These are phyloP conservation scores for Alca torda DNA, from an alignment of 2,797 vertebrate genomes.

Conservation along the genomic window DNA sequence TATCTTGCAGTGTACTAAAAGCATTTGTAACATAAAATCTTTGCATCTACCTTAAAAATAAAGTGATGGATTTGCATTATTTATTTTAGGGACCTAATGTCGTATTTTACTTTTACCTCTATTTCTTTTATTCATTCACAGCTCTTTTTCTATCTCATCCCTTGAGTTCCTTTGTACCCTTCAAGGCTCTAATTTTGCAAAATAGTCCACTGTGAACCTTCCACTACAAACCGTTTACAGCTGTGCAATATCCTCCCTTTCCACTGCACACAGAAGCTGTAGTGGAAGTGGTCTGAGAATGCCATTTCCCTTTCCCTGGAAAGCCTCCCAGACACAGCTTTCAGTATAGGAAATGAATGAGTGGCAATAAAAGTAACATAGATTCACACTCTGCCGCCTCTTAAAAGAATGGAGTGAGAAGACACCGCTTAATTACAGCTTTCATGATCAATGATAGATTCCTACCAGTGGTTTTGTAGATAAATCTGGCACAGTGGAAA, in stretches of 20 bases:
- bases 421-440: background rate
- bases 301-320: background rate
- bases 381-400: background rate
- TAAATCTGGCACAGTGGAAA: background rate
- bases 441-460: conserved; percentile 8
- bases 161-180: background rate
- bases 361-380: background rate
- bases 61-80: background rate
- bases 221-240: background rate
- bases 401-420: background rate
- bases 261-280: background rate
- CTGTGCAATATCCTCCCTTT: background rate
- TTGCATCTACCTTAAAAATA: background rate
- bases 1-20: background rate
- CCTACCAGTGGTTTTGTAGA: background rate
- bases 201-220: background rate
- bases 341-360: background rate
- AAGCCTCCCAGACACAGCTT: background rate
- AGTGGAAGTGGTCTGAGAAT: background rate
- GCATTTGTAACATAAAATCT: background rate
- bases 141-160: background rate
- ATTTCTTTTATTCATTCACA: background rate
- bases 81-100: background rate
- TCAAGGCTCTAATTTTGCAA: background rate
- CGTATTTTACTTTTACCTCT: background rate